These are phyloP conservation scores for Phthorimaea operculella DNA, from an alignment of 1,140 invertebrate species.

Conservation along the genomic window DNA sequence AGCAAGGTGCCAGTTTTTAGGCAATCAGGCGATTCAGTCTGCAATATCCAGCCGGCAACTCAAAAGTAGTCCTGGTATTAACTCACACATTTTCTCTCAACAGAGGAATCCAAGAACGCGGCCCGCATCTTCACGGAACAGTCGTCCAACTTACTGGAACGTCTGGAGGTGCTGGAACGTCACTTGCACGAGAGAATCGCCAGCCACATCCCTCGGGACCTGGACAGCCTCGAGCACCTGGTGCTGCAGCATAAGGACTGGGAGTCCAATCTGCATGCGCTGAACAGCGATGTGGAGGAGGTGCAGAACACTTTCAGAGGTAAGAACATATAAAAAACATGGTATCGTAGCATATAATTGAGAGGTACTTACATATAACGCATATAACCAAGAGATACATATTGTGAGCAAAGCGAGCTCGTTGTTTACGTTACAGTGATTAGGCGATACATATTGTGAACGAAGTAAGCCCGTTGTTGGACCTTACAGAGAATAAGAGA, in stretches of 20 bases:
- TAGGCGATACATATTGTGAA: no score
- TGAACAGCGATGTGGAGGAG: conserved; percentile 84
- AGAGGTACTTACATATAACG: no score
- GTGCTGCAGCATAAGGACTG: conserved; percentile 92
- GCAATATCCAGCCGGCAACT: no score
- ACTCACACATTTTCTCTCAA: conserved; percentile 8
- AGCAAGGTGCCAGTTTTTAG: no score
- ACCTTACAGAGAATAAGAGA: no score
- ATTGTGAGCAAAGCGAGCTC: no score
- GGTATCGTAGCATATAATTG: no score
- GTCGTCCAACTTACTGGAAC: conserved; percentile 80
- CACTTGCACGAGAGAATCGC: conserved; percentile 83
- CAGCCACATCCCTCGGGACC: conserved; percentile 83
- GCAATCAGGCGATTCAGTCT: no score
- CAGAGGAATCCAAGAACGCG: conserved; percentile 90
- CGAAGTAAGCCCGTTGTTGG: no score
- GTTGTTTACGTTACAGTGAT: no score
- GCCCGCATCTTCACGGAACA: conserved; percentile 88
- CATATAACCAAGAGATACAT: no score
- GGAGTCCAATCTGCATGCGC: conserved; percentile 76
- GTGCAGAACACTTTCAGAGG: conserved; percentile 84
- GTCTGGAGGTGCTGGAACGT: conserved; percentile 87
- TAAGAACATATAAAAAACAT: conserved; percentile 14
- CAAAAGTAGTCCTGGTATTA: no score
- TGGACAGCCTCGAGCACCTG: conserved; percentile 86